Conservation (phyloP, 2,888 invertebrate species). For the Lepidocyrtoides sp. region DNA sequence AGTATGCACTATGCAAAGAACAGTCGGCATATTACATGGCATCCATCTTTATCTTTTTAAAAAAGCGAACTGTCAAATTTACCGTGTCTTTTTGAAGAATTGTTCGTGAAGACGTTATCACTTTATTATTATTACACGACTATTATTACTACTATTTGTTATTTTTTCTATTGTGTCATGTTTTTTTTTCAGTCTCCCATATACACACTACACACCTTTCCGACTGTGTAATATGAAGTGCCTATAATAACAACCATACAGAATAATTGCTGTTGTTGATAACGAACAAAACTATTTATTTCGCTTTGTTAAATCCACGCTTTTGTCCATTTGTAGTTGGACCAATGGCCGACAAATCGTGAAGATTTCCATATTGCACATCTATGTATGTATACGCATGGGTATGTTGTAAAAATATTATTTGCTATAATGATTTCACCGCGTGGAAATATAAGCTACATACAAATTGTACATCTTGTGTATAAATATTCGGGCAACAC, state of each 20-base stretch:
- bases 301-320: conserved; percentile 71
- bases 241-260: conserved; percentile 1
- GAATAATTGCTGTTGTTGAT: conserved; percentile 48
- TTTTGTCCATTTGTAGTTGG: conserved; percentile 64
- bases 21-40: not conserved
- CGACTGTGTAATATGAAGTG: conserved; percentile 29
- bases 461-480: not conserved
- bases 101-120: conserved; percentile 61
- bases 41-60: conserved; percentile 38
- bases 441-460: not conserved
- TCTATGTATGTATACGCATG: not conserved
- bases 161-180: conserved; percentile 71
- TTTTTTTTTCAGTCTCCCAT: conserved; percentile 32
- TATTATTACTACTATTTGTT: conserved; percentile 70
- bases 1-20: not conserved
- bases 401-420: too few species aligned
- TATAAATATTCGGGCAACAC: conserved; percentile 57
- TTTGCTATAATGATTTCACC: conserved; percentile 1
- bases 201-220: conserved; percentile 22
- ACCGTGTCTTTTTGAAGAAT: conserved; percentile 69
- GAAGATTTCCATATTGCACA: not conserved
- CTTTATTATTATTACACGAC: conserved; percentile 72
- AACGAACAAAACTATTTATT: conserved; percentile 74
- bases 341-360: conserved; percentile 61
- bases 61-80: conserved; percentile 72